A percentile compares a stretch with the other conserved stretches of the same genome.
phyloP scores from a whole-genome alignment of 2,113 vertebrate genomes.

The Ochotona princeps region DNA sequence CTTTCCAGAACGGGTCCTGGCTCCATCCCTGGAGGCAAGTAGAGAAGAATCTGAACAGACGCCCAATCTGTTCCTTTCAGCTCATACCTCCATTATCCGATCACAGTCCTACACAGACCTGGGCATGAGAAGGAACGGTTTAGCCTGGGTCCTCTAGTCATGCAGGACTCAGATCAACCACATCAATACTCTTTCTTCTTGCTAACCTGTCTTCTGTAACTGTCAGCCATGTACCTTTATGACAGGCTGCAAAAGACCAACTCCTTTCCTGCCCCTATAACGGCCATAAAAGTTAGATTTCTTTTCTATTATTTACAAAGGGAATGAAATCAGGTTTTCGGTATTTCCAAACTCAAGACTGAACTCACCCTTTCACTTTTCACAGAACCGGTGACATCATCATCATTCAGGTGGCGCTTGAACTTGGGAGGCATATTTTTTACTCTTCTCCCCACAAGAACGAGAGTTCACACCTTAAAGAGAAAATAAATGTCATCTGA shows the following conservation, averaged over 20 bases:
- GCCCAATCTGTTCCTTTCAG: background rate
- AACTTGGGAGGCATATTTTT: conserved; percentile 96
- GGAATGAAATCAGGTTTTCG: background rate
- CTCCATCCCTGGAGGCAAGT: background rate
- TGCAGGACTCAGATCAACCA: background rate
- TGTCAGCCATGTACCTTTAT: background rate
- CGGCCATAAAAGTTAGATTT: background rate
- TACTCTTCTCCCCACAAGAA: conserved; percentile 43
- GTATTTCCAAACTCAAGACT: conserved; percentile 40
- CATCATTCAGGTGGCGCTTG: conserved; percentile 97
- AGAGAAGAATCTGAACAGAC: background rate
- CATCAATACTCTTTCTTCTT: background rate
- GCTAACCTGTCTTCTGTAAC: background rate
- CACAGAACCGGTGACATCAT: conserved; percentile 97
- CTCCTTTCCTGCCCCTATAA: background rate
- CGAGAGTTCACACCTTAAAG: conserved; percentile 61
- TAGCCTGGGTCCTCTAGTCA: background rate
- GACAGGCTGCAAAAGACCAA: background rate
- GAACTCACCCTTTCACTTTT: conserved; percentile 96
- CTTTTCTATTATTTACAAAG: conserved; percentile 36
- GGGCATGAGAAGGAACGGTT: background rate
- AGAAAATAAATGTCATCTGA: conserved; percentile 37
- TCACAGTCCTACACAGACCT: background rate
- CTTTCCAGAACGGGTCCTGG: background rate
- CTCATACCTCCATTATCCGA: background rate